Base-by-base conservation (phyloP, 2,113 vertebrate genomes). In the Semnornis frantzii region DNA sequence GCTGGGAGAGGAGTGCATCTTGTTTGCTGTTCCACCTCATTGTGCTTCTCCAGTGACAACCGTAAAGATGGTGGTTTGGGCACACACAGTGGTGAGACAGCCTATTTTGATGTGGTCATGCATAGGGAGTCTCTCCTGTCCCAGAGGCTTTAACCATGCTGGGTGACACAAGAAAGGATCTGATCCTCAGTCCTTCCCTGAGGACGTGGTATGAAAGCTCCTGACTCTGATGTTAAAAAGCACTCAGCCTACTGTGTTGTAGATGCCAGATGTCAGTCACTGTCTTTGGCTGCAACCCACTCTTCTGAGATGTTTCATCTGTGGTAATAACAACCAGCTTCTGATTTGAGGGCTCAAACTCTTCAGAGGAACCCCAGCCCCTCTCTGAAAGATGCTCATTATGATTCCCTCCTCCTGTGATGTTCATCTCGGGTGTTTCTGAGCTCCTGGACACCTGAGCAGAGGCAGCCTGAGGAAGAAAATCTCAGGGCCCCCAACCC, bases 51-150 rank as follows among this genome's bases (percentile, higher is more conserved):
- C 4, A 10, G 2, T 20, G 33, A 46, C 27, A 55, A 9, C 34
- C 3, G 3, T 0, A 0, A 72, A 63, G 83, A 23, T 48, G 69
- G 46, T 30, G 30, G 23, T 44, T n/a, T 1, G 3, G 63, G 27
- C 59, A 75, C 1, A 2, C 15, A 39, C 24, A 3, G 13, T 27
- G 27, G 33, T 42, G 27, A 62, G 82, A 50, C 37, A 71, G 39
- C 54, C 39, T 62, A 8, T 60, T 79, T 65, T 24, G 57, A 17
- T 55, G 25, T 55, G 57, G n/a, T 69, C 11, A 14, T 27, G 31
- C 20, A 42, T 30, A 54, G 50, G 20, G 37, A 65, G 21, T 42
- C 37, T 62, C 30, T 80, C 62, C 10, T 0, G 1, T 24, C 42
- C 63, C 1, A 1, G 34, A 70, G 15, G 12, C 57, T 59, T 63